Percentiles rank a stretch among this genome's conserved stretches.
phyloP scores from a whole-genome alignment of 1,140 invertebrate genomes.

The Metopolophium dirhodum region DNA sequence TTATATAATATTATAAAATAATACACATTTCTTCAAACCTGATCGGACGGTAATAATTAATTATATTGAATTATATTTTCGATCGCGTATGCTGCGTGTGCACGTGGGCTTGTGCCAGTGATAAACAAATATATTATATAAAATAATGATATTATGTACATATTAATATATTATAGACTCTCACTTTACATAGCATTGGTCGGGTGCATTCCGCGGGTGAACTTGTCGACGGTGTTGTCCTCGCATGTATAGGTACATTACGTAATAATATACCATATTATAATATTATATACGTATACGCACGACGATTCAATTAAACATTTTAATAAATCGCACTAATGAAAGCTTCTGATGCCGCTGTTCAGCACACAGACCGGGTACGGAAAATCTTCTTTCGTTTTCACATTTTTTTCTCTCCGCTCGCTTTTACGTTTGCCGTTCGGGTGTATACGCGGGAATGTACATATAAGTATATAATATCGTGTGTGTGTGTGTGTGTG shows the following conservation, averaged over 20 bases:
- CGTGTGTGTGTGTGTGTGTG: background rate
- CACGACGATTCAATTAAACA: conserved; percentile 11
- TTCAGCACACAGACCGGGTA: background rate
- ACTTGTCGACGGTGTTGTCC: background rate
- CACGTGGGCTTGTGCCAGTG: background rate
- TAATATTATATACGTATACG: background rate
- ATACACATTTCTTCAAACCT: background rate
- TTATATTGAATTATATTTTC: background rate
- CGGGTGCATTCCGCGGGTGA: background rate
- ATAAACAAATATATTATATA: background rate
- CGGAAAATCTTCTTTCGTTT: background rate
- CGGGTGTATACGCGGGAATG: background rate
- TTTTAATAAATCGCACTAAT: background rate
- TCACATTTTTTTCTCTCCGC: background rate
- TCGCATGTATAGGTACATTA: background rate
- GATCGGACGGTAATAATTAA: background rate
- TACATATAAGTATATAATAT: background rate
- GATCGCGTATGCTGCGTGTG: background rate
- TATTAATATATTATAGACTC: background rate
- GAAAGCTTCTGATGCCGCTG: background rate
- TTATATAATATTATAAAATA: too few species aligned
- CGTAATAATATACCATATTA: background rate
- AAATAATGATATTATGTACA: background rate
- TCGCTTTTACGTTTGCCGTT: background rate
- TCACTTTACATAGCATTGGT: background rate